Conservation (phyloP, 2,888 invertebrate genomes). For the Aleiodes testaceus region DNA sequence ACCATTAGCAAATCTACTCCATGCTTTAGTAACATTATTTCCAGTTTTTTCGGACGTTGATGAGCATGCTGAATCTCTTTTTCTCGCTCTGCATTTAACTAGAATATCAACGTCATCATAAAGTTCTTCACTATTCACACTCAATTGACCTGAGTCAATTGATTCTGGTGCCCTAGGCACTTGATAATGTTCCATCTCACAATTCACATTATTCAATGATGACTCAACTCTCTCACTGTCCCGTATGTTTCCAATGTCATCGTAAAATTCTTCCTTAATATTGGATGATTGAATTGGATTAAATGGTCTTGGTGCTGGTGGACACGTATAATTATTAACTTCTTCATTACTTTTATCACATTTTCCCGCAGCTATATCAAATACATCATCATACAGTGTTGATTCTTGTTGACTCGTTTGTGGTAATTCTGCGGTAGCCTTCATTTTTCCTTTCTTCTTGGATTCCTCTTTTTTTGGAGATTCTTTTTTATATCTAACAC, state of each 20-base stretch:
- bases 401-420: slow-evolving; percentile 35
- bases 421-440: neutral
- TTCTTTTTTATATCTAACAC: slow-evolving; percentile 59
- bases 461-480: slow-evolving; percentile 51
- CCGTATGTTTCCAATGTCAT: slow-evolving; percentile 61
- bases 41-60: slow-evolving; percentile 33
- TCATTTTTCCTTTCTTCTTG: slow-evolving; percentile 38
- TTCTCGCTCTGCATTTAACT: slow-evolving; percentile 60
- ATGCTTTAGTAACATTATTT: slow-evolving; percentile 54
- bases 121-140: slow-evolving; percentile 54
- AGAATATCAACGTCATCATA: slow-evolving; percentile 67
- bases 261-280: slow-evolving; percentile 60
- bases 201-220: slow-evolving; percentile 18
- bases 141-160: slow-evolving; percentile 34
- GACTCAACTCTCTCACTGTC: slow-evolving; percentile 38
- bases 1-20: slow-evolving; percentile 62
- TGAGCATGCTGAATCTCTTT: slow-evolving; percentile 49
- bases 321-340: slow-evolving; percentile 60
- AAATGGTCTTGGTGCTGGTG: slow-evolving; percentile 65
- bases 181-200: slow-evolving; percentile 63
- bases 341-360: slow-evolving; percentile 36
- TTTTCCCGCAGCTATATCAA: slow-evolving; percentile 33
- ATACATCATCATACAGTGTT: slow-evolving; percentile 60
- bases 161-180: slow-evolving; percentile 55
- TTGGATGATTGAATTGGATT: slow-evolving; percentile 52